Base-by-base conservation (phyloP, 2,797 vertebrate genomes). In the Cyclura pinguis region DNA sequence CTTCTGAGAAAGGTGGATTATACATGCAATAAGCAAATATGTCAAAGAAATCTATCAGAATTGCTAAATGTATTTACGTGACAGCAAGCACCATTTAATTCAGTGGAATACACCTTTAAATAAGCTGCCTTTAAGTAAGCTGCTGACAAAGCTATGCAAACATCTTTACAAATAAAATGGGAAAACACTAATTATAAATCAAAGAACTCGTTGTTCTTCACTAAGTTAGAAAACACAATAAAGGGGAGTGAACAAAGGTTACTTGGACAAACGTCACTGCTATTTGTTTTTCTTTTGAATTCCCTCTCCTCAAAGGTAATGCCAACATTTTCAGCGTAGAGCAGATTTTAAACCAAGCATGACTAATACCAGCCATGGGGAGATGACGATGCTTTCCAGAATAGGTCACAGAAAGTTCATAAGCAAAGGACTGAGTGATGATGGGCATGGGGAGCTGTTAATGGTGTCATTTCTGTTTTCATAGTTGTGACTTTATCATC, bases 341-440 rank as follows among this genome's bases (percentile, higher is more conserved):
- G 9, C 76, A 77, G 80, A 20, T 73, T 47, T 38, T 78, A 85
- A 91, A 6, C 80, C 86, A 94, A 52, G 52, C 69, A 42, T 52
- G 67, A 5, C 47, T 67, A 86, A 87, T 14, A 8, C 29, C 90
- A 92, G 76, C n/a, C 62, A 87, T n/a, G 27, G 77, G 82, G 38
- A 91, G 90, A 83, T 88, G 74, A 32, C 86, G 82, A 13, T 86
- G 69, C 3, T 0, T 16, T 42, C 5, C 47, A 42, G 0, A 69
- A 78, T 0, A 87, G 52, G 72, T 90, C 90, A 93, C n/a, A 47
- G 80, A 85, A 24, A 87, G 73, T 72, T 91, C 47, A 62, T 35
- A 62, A 88, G 64, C 50, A 62, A 91, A 80, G 29, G 72, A 87
- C 87, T 80, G n/a, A 90, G 4, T 0, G 29, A 67, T 29, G 87